Evolutionary conservation across 2,113 vertebrate species (phyloP).

Genomic region (Calidris pugnax): DNA sequence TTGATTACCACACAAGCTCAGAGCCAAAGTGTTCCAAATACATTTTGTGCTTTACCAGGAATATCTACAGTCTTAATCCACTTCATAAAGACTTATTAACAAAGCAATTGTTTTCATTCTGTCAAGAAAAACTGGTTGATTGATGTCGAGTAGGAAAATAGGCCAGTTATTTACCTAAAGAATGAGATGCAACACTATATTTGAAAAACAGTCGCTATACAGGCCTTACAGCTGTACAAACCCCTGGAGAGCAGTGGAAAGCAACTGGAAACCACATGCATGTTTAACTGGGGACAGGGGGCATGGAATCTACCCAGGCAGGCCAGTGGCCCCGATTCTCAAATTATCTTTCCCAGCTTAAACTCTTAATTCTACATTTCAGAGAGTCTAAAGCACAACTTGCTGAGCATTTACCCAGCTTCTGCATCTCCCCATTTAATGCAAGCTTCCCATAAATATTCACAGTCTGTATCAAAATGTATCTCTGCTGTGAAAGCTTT

Average conservation of each 20-base stretch:
- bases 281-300: neutral
- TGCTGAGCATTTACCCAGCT: neutral
- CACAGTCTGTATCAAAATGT: too few species aligned
- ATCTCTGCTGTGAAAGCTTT: neutral
- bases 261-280: neutral
- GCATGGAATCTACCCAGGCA: neutral
- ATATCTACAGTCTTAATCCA: neutral
- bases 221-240: neutral
- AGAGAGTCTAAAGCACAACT: neutral
- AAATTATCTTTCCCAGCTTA: neutral
- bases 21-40: neutral
- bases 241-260: neutral
- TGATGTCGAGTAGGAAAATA: neutral
- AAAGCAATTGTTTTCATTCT: neutral
- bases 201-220: neutral
- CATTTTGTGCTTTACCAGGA: neutral
- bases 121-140: neutral
- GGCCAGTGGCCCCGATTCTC: neutral
- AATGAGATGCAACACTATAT: neutral
- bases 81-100: neutral
- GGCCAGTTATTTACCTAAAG: neutral
- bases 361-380: neutral
- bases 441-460: neutral
- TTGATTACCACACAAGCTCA: neutral
- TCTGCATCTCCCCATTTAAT: neutral